Evolutionary conservation across 2,113 vertebrate species (phyloP), one percentile per base, ranked within the genome.

Genomic region (Misgurnus mizolepis): DNA sequence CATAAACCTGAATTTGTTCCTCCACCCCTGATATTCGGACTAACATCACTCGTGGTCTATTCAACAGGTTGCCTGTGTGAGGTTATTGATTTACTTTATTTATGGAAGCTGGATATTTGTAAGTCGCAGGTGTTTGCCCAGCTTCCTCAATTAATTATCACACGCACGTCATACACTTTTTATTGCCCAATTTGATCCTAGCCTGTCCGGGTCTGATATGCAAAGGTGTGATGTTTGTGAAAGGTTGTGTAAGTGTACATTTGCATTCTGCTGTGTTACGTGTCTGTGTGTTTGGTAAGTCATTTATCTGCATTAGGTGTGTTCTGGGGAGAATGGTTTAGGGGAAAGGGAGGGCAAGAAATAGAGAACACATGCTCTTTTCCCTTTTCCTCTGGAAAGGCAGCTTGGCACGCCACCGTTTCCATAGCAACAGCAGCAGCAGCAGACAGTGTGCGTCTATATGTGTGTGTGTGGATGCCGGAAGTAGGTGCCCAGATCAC

Each of bases 341-440:
- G 17, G 15, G 27, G 9, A 41, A 50, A 39, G 56, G 67, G 78
- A 61, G 76, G 65, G 55, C 2, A 17, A 58, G 17, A 18, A 53
- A 53, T 53, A 8, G 43, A 34, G 55, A 61, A 27, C 65, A 45
- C 43, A 34, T 34, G 17, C 47, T 61, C 67, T 56, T 90, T 88
- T 85, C 78, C 82, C 85, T 56, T 90, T 88, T 87, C 79, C 81
- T 86, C 65, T 80, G 76, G 82, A 90, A 91, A 91, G 87, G 83
- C 86, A 88, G 91, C 89, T 91, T 88, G 84, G 91, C 87, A 88
- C 86, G 88, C 87, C 89, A 88, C 70, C 90, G 93, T 95, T 95
- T 87, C 91, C 87, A 93, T 92, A 91, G 93, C 90, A 94, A 94
- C 93, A 91, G 89, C 92, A 90, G 80, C 64, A 84, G 79, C 77